These are phyloP conservation scores for Heteractis magnifica DNA, from an alignment of 92 coral and sea anemone species.

Conservation along the genomic window DNA sequence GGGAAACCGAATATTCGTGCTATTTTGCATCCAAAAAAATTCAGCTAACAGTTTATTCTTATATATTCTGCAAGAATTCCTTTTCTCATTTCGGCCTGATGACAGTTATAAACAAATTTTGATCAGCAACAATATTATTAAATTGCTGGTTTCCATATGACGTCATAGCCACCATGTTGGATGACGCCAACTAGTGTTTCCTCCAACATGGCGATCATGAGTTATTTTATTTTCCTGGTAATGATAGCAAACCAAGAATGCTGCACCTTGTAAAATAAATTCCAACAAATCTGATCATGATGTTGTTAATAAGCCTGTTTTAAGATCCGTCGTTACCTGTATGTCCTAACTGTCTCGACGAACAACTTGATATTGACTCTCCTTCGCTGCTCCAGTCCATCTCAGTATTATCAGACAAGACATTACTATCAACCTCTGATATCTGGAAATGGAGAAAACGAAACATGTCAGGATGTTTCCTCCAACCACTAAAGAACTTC, in stretches of 20 bases:
- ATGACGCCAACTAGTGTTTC: not conserved
- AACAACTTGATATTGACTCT: conserved; percentile 30
- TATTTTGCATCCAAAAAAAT: too few species aligned
- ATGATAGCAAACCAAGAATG: too few species aligned
- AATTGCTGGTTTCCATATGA: too few species aligned
- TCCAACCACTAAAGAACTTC: too few species aligned
- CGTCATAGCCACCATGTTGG: too few species aligned
- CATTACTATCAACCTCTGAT: conserved; percentile 21
- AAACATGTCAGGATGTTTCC: not conserved
- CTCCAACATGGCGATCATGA: not conserved
- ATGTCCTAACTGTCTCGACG: conserved; percentile 6
- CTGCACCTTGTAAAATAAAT: not conserved
- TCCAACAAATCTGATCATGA: not conserved
- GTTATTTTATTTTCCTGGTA: too few species aligned
- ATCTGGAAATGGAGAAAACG: not conserved
- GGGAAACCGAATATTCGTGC: too few species aligned
- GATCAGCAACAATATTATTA: not conserved
- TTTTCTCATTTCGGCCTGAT: too few species aligned
- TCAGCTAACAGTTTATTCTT: not conserved
- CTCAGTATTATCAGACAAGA: conserved; percentile 15
- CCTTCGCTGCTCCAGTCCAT: conserved; percentile 82
- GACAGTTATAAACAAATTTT: not conserved
- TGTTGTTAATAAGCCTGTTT: not conserved
- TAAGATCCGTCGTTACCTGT: conserved; percentile 7
- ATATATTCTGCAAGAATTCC: too few species aligned